Evolutionary conservation across 2,888 invertebrate species (phyloP).

Genomic region (Cephus runcator): DNA sequence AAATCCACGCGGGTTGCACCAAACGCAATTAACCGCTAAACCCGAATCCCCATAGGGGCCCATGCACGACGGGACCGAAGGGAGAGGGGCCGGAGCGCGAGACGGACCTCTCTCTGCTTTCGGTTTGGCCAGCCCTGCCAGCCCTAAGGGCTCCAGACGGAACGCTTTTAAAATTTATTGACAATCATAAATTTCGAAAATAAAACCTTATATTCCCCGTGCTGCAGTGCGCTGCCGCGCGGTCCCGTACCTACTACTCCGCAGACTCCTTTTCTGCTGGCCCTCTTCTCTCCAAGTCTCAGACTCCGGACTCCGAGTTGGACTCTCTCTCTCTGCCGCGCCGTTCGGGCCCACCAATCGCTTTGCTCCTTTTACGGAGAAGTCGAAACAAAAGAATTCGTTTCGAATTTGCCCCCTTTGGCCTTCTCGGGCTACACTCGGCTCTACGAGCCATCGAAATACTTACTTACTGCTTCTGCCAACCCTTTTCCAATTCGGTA

Average conservation of each 20-base stretch:
- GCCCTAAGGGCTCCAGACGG: conserved; percentile 66
- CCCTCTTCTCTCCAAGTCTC: background rate
- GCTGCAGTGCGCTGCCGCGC: conserved; percentile 31
- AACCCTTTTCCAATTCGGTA: background rate
- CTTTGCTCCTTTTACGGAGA: conserved; percentile 53
- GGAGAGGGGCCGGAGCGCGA: background rate
- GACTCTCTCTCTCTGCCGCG: conserved; percentile 22
- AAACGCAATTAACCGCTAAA: conserved; percentile 62
- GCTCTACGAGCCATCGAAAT: conserved; percentile 25
- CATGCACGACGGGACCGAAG: conserved; percentile 31
- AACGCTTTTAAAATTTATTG: conserved; percentile 67
- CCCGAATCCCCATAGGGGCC: conserved; percentile 57
- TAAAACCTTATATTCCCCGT: conserved; percentile 64
- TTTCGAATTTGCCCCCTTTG: conserved; percentile 55
- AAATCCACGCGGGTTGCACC: conserved; percentile 59
- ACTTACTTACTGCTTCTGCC: conserved; percentile 28
- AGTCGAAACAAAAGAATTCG: conserved; percentile 62
- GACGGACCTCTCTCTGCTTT: conserved; percentile 41
- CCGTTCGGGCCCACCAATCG: conserved; percentile 18
- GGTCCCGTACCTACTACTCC: conserved; percentile 21
- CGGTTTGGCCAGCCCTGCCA: conserved; percentile 61
- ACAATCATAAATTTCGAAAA: conserved; percentile 67
- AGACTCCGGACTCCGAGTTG: conserved; percentile 1
- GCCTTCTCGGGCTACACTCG: conserved; percentile 25
- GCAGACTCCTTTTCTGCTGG: conserved; percentile 14